phyloP scores from a whole-genome alignment of 2,888 invertebrate genomes.

The Anoplius nigerrimus region DNA sequence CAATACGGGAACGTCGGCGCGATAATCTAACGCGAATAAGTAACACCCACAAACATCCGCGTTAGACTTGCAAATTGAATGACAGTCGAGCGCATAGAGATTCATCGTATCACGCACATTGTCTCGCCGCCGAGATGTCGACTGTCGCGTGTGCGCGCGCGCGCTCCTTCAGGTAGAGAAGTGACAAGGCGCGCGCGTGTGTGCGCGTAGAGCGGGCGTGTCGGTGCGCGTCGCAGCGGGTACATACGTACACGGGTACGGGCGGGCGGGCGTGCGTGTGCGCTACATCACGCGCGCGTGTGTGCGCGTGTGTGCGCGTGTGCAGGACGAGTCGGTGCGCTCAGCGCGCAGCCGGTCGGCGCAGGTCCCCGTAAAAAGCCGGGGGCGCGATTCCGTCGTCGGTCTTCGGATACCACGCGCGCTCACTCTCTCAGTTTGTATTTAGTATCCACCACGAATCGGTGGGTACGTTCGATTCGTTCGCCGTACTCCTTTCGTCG shows the following conservation, averaged over 20 bases:
- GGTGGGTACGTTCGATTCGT: conserved; percentile 38
- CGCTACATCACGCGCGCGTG: background rate
- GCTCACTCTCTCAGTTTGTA: conserved; percentile 63
- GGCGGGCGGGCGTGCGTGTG: no score
- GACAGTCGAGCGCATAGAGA: no score
- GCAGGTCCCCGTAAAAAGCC: conserved; percentile 67
- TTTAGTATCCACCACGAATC: conserved; percentile 57
- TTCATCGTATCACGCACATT: no score
- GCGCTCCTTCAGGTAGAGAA: background rate
- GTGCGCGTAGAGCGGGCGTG: background rate
- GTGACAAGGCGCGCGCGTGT: background rate
- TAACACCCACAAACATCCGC: no score
- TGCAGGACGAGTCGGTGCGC: conserved; percentile 15
- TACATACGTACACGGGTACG: no score
- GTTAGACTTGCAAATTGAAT: no score
- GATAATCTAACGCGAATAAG: no score
- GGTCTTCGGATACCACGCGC: conserved; percentile 61
- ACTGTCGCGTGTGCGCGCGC: no score
- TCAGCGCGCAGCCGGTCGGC: conserved; percentile 59
- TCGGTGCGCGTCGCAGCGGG: background rate
- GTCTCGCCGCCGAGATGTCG: no score
- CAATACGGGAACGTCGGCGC: no score
- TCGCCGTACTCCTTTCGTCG: conserved; percentile 6
- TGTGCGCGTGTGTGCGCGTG: conserved; percentile 13
- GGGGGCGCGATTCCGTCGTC: conserved; percentile 64